Evolutionary conservation across 1,140 invertebrate genomes (phyloP).

Genomic region (Copidosoma floridanum): DNA sequence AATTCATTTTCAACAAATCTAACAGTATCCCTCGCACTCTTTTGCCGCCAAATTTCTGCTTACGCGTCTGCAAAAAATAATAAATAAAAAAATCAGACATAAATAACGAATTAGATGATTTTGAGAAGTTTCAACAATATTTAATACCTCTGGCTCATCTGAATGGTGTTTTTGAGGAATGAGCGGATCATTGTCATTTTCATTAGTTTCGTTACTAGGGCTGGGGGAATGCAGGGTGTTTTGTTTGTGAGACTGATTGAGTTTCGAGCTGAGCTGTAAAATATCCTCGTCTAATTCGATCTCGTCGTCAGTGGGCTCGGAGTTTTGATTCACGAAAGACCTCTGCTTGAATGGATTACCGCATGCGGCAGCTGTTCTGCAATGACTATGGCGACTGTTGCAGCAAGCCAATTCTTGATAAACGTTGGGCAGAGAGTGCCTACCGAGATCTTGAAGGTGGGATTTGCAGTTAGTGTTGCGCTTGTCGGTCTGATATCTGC

Average conservation of each 20-base stretch:
- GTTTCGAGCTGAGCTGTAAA: slow-evolving; percentile 23
- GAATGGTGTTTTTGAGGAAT: slow-evolving; percentile 17
- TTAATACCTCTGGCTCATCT: slow-evolving; percentile 34
- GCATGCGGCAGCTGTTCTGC: neutral
- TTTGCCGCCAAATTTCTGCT: slow-evolving; percentile 42
- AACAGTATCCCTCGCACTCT: slow-evolving; percentile 42
- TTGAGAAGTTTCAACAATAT: no score
- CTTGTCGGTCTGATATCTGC: neutral
- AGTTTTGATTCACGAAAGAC: no score
- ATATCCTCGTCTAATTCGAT: slow-evolving; percentile 21
- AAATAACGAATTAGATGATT: no score
- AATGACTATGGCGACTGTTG: slow-evolving; percentile 1
- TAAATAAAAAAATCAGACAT: no score
- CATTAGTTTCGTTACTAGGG: slow-evolving; percentile 5
- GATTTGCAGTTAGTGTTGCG: neutral
- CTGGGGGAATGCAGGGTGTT: slow-evolving; percentile 23
- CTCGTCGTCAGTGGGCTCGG: slow-evolving; percentile 13
- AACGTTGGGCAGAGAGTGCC: neutral
- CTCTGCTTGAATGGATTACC: no score
- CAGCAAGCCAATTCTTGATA: neutral
- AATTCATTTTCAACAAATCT: slow-evolving; percentile 47
- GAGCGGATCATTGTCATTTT: slow-evolving; percentile 33
- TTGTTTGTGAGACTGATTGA: slow-evolving; percentile 19
- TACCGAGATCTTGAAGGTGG: neutral
- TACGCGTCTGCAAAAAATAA: slow-evolving; percentile 29